These are phyloP conservation scores for Glaucopsyche alexis DNA, from an alignment of 2,888 invertebrate species.

Conservation along the genomic window DNA sequence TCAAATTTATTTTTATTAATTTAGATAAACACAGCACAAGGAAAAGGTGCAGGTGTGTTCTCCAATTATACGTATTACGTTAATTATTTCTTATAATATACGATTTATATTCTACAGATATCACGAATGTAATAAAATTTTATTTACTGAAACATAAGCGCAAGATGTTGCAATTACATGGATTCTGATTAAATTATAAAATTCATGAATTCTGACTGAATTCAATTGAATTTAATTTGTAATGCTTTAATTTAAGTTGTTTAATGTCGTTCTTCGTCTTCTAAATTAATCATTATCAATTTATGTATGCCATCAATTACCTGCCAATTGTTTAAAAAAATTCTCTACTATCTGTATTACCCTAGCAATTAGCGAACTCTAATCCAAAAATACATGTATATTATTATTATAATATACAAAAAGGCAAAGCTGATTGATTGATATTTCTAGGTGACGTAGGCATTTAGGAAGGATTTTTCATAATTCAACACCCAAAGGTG, in stretches of 20 bases:
- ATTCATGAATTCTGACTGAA: neutral
- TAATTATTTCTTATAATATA: neutral
- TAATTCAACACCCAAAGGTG: too few relatives aligned
- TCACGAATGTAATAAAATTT: neutral
- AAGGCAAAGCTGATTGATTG: too few relatives aligned
- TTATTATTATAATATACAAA: too few relatives aligned
- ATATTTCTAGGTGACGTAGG: too few relatives aligned
- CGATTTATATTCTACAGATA: conserved; percentile 6
- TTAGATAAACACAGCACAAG: conserved; percentile 1
- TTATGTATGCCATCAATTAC: too few relatives aligned
- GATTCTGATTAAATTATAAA: neutral
- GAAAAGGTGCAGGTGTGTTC: conserved; percentile 1
- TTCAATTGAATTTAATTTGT: neutral
- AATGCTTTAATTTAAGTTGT: neutral
- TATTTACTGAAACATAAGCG: neutral
- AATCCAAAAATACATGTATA: too few relatives aligned
- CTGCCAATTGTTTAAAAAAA: too few relatives aligned
- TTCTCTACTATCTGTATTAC: too few relatives aligned
- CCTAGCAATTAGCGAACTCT: too few relatives aligned
- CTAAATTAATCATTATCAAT: too few relatives aligned
- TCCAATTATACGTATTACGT: neutral
- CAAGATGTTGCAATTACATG: neutral
- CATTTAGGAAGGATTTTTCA: too few relatives aligned
- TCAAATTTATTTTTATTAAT: conserved; percentile 1
- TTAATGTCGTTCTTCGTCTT: too few relatives aligned